Conservation (phyloP, 1,140 invertebrate genomes). For the Hyphantria cunea region DNA sequence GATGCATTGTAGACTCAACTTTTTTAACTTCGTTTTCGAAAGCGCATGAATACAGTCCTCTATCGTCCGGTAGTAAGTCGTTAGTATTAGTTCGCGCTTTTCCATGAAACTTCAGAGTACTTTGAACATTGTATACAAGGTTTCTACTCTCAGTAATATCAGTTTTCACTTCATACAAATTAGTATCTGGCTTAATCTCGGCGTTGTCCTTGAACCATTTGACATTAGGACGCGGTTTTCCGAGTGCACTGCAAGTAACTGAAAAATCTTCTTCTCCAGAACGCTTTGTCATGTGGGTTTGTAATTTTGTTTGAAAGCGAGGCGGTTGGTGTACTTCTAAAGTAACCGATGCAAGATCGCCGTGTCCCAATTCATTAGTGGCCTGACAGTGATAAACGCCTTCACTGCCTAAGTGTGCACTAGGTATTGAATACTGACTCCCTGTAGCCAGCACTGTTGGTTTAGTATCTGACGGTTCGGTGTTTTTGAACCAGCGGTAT, state of each 20-base stretch:
- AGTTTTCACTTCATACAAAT: conserved; percentile 91
- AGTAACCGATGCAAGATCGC: conserved; percentile 90
- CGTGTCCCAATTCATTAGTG: conserved; percentile 92
- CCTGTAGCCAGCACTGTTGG: conserved; percentile 87
- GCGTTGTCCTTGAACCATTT: conserved; percentile 94
- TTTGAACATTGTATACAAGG: conserved; percentile 91
- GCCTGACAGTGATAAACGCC: conserved; percentile 95
- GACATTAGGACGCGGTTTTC: conserved; percentile 92
- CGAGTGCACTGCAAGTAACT: conserved; percentile 91
- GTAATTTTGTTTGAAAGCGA: conserved; percentile 90
- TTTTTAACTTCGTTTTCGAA: conserved; percentile 95
- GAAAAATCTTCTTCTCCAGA: conserved; percentile 92
- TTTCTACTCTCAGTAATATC: conserved; percentile 88
- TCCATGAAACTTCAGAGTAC: conserved; percentile 90
- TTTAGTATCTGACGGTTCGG: conserved; percentile 81
- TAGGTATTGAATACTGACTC: conserved; percentile 91
- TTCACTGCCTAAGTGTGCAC: conserved; percentile 91
- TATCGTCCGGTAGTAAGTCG: conserved; percentile 90
- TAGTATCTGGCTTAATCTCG: conserved; percentile 88
- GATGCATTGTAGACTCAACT: conserved; percentile 92
- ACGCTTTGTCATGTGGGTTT: conserved; percentile 89
- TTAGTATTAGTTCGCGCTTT: conserved; percentile 88
- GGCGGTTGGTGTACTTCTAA: conserved; percentile 94
- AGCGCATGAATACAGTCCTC: conserved; percentile 93
- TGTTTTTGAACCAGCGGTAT: conserved; percentile 93